Evolutionary conservation across 2,113 vertebrate species (phyloP).

Genomic region (Ciconia boyciana): DNA sequence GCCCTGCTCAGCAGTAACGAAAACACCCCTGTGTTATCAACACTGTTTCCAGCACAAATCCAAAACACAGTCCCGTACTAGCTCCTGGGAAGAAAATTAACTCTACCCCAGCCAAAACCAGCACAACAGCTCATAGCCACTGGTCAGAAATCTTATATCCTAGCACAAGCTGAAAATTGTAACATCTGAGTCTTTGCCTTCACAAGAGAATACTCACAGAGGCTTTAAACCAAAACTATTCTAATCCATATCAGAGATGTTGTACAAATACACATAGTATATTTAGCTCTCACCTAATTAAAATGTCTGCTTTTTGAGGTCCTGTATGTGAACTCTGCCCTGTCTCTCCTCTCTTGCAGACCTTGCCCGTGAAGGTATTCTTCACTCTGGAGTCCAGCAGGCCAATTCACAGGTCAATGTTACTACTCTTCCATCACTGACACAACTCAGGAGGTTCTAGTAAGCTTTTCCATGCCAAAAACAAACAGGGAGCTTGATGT

Average conservation of each 20-base stretch:
- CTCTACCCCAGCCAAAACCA: background rate
- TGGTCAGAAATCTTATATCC: background rate
- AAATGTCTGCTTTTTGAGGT: background rate
- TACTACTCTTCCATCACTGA: background rate
- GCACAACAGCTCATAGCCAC: background rate
- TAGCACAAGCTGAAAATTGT: background rate
- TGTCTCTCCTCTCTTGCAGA: slow-evolving; percentile 49
- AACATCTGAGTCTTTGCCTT: background rate
- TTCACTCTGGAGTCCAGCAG: slow-evolving; percentile 79
- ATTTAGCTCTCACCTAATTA: background rate
- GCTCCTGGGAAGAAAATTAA: background rate
- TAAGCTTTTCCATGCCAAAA: background rate
- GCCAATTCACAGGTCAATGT: slow-evolving; percentile 72
- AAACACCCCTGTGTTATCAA: background rate
- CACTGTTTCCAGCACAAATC: background rate
- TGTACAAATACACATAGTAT: background rate
- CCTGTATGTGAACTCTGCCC: background rate
- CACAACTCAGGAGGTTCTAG: background rate
- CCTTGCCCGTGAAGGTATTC: slow-evolving; percentile 76
- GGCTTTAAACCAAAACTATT: background rate
- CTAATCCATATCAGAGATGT: background rate
- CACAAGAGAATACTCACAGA: background rate
- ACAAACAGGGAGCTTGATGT: background rate
- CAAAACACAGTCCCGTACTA: background rate
- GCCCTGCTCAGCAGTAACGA: rapidly evolving